Evolutionary conservation across 1,140 invertebrate genomes (phyloP).

Genomic region (Riptortus pedestris): DNA sequence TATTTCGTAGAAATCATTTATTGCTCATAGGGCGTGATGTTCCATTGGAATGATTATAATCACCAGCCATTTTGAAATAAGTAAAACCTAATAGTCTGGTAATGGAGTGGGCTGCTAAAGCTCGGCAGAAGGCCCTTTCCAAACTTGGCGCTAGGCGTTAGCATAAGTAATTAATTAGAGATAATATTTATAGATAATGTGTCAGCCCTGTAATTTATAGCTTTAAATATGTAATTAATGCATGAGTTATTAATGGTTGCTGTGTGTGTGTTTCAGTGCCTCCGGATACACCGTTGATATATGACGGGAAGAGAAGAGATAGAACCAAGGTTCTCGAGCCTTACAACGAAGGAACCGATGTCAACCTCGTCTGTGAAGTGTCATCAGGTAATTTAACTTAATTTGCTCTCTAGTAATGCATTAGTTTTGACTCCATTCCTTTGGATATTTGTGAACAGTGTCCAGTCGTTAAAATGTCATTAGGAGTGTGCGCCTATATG

Average conservation of each 20-base stretch:
- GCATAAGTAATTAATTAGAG: conserved; percentile 25
- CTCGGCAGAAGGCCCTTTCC: too few relatives aligned
- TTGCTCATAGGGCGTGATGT: too few relatives aligned
- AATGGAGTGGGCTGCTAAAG: too few relatives aligned
- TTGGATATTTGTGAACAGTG: too few relatives aligned
- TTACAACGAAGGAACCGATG: conserved; percentile 74
- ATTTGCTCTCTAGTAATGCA: too few relatives aligned
- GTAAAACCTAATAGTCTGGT: too few relatives aligned
- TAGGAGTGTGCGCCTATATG: too few relatives aligned
- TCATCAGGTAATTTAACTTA: conserved; percentile 82
- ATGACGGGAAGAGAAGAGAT: conserved; percentile 65
- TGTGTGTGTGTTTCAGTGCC: conserved; percentile 54
- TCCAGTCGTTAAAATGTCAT: too few relatives aligned
- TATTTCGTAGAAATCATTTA: too few relatives aligned
- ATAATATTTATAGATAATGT: conserved; percentile 23
- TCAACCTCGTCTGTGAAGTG: conserved; percentile 75
- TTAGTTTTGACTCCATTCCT: too few relatives aligned
- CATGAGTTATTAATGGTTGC: conserved; percentile 3
- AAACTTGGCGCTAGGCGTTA: neutral
- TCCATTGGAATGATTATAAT: too few relatives aligned
- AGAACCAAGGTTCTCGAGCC: conserved; percentile 68
- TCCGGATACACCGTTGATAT: conserved; percentile 72
- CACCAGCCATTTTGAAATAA: too few relatives aligned
- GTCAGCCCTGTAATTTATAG: conserved; percentile 20
- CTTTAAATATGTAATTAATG: conserved; percentile 25